Evolutionary conservation across 2,888 invertebrate species (phyloP), one percentile per base, ranked within the genome.

Genomic region (Nysson spinosus): DNA sequence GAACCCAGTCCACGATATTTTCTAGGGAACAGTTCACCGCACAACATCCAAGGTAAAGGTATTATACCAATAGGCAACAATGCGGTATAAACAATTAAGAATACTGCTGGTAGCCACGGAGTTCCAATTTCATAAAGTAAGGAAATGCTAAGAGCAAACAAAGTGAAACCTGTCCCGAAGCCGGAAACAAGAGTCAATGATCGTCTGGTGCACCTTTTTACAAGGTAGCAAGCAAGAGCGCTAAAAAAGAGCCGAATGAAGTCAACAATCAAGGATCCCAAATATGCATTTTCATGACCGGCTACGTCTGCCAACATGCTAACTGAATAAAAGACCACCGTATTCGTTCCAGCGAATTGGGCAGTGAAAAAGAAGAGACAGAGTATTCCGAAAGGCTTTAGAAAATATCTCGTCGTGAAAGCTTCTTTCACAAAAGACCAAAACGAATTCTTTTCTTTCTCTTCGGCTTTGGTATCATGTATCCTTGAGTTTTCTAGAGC

Each of bases 21-120:
- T 0, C 90, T 89, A 0, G 93, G 90, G 78, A 93, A 93, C 0
- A 94, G 88, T 85, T 94, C 94, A 0, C 93, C 93, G 69, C 92
- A 91, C 90, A 94, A 91, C 22, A 93, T 91, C 91, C 94, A 94
- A 0, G 94, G 93, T 44, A 94, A 79, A 0, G 93, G 92, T 7
- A 92, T 89, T 12, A 92, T 80, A 0, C 93, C 93, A 47, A 91
- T 88, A 0, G 90, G 89, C 42, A 91, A 89, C 44, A 91, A 90
- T 35, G 89, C 88, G 7, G 91, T 91, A 75, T 92, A 92, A 1
- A 88, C 79, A 82, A 92, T 81, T 46, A 91, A 79, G 81, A 89
- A 88, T 69, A 89, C 80, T 72, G 91, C 76, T 0, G 91, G 88
- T 3, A 90, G 60, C 89, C 90, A 90, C 1, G 89, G 87, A 82